A percentile compares a stretch with the other conserved stretches of the same genome.
phyloP scores from a whole-genome alignment of 2,888 invertebrate species.

The Aquatica leii region DNA sequence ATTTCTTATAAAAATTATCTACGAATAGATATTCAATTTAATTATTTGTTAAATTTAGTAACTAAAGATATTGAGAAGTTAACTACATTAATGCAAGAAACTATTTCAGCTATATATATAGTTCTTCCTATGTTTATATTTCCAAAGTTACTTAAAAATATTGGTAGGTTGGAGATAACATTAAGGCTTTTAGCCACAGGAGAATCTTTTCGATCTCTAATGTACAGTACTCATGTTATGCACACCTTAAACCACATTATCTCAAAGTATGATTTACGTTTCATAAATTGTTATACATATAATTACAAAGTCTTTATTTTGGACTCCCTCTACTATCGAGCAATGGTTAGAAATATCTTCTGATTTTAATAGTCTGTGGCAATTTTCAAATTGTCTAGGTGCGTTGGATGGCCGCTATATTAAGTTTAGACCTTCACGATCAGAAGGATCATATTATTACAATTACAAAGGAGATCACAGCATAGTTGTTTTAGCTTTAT shows the following conservation, averaged over 20 bases:
- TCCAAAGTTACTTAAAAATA: background rate
- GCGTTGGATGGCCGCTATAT: constrained; percentile 16
- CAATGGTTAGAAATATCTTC: constrained; percentile 14
- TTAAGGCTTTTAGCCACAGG: background rate
- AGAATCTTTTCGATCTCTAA: constrained; percentile 25
- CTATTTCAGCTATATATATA: background rate
- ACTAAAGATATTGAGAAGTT: background rate
- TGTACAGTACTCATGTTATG: constrained; percentile 26
- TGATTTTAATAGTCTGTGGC: constrained; percentile 21
- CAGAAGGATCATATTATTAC: constrained; percentile 33
- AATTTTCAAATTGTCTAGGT: background rate
- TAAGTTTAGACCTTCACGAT: constrained; percentile 32
- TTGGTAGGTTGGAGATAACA: background rate
- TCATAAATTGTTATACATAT: background rate
- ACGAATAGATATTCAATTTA: background rate
- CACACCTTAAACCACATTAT: background rate
- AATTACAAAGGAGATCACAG: constrained; percentile 48
- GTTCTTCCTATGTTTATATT: background rate
- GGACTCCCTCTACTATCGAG: background rate
- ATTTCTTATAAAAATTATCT: background rate
- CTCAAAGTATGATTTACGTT: background rate
- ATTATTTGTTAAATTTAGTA: background rate
- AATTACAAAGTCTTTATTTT: background rate
- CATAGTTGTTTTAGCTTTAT: constrained; percentile 23
- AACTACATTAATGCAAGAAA: constrained; percentile 4